Base-by-base conservation (phyloP, 2,797 vertebrate genomes). In the Chromis chromis region DNA sequence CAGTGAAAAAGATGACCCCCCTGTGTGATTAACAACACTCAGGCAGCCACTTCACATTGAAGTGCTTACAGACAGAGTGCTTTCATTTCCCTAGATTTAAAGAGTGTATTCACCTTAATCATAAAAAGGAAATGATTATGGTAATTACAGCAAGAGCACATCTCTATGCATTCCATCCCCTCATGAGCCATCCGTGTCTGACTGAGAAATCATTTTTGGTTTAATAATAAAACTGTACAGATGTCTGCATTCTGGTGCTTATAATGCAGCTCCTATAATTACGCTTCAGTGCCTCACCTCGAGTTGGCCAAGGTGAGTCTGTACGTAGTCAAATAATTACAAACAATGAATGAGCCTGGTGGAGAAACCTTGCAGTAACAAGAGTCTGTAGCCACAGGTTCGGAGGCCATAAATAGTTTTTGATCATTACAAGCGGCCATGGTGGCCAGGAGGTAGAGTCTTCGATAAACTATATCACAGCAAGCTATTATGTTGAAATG, bases 91-190 rank as follows among this genome's bases (percentile, higher is more conserved):
- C 48, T 22, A 59, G 39, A 68, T 79, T 80, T 84, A 71, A 84
- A 76, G 53, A 19, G 28, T 25, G 13, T 74, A 58, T 75, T 76
- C 2, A 9, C n/a, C 48, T 76, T 70, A 28, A 83, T 82, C 74
- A 76, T 63, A 59, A 66, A 79, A 77, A 25, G 21, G 44, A 74
- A 74, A 81, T 82, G 36, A 83, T 85, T 78, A 78, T 67, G 52
- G 50, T 81, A 73, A 87, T 88, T 74, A 61, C 40, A 71, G 50
- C 22, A 13, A 48, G 54, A 64, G 66, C 56, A 58, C 33, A 55
- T 65, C 24, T 69, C 22, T 28, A 8, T 55, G 54, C 46, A 54
- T 52, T 65, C 16, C n/a, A 55, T 36, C 44, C 60, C 36, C 36
- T 65, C 17, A n/a, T 65, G 53, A 72, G 59, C 46, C 31, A 64